Evolutionary conservation across 2,113 vertebrate genomes (phyloP).

Genomic region (Seriola dumerili): DNA sequence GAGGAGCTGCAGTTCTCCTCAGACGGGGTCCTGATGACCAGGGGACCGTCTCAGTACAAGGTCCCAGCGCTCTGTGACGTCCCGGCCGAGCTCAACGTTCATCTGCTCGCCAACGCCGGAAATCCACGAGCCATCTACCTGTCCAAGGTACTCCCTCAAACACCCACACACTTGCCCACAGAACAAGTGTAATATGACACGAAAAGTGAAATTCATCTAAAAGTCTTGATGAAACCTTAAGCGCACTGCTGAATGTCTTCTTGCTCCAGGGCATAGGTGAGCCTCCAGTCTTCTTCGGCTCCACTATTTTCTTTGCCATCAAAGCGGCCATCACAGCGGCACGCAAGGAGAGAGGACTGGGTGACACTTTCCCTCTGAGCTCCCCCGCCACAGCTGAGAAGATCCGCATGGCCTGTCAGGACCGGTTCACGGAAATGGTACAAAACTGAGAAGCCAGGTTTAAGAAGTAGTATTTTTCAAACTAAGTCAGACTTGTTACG

Average conservation of each 20-base stretch:
- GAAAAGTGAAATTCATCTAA: too few relatives aligned
- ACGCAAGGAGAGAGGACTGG: slow-evolving; percentile 1
- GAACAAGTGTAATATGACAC: too few relatives aligned
- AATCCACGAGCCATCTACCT: slow-evolving; percentile 22
- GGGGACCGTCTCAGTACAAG: slow-evolving; percentile 26
- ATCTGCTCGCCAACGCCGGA: slow-evolving; percentile 1
- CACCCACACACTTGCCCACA: background rate
- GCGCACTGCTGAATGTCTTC: background rate
- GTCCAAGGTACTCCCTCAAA: slow-evolving; percentile 8
- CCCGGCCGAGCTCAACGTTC: slow-evolving; percentile 25
- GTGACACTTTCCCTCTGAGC: slow-evolving; percentile 5
- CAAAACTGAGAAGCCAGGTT: too few relatives aligned
- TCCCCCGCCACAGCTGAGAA: slow-evolving; percentile 71
- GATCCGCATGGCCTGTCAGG: slow-evolving; percentile 83
- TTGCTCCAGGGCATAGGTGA: slow-evolving; percentile 21
- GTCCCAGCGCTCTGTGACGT: slow-evolving; percentile 17
- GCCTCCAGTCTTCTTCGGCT: slow-evolving; percentile 24
- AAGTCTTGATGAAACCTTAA: background rate
- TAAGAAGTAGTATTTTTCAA: too few relatives aligned
- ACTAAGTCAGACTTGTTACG: too few relatives aligned
- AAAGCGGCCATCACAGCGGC: slow-evolving; percentile 20
- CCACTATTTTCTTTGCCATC: slow-evolving; percentile 19
- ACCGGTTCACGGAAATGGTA: slow-evolving; percentile 85
- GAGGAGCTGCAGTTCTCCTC: slow-evolving; percentile 32
- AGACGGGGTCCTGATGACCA: slow-evolving; percentile 15